Evolutionary conservation across 2,797 vertebrate species (phyloP).

Genomic region (Chlorospingus semifuscus): DNA sequence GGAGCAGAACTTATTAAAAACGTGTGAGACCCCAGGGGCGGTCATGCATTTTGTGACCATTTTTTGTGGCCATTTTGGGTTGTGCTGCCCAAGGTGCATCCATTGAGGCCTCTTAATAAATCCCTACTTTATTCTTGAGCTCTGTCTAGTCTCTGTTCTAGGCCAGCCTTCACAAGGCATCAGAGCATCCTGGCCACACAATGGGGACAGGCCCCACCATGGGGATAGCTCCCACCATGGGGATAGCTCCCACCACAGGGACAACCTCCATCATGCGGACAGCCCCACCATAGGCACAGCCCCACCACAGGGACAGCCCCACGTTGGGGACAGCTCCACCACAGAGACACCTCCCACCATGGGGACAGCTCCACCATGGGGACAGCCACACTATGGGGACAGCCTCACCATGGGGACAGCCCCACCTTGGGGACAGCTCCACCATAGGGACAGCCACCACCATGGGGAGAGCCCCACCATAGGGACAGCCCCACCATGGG

Average conservation of each 20-base stretch:
- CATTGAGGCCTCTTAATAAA: not conserved
- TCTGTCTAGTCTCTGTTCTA: not conserved
- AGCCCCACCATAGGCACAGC: too few relatives aligned
- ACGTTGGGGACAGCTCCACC: not conserved
- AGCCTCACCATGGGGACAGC: too few relatives aligned
- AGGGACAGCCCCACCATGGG: rapidly evolving
- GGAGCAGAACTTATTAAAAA: rapidly evolving
- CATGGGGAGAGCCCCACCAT: rapidly evolving
- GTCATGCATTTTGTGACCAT: too few relatives aligned
- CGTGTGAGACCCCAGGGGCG: not conserved
- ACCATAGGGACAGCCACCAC: too few relatives aligned
- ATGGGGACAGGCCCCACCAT: not conserved
- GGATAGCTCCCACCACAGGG: rapidly evolving
- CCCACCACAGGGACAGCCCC: rapidly evolving
- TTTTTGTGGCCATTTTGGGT: not conserved
- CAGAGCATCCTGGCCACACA: not conserved
- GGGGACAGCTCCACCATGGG: too few relatives aligned
- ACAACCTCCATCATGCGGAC: too few relatives aligned
- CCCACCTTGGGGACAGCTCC: too few relatives aligned
- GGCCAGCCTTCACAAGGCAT: not conserved
- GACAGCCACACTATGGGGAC: too few relatives aligned
- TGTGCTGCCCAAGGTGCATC: not conserved
- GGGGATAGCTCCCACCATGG: too few relatives aligned
- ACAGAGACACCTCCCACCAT: not conserved
- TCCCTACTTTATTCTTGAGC: not conserved